Base-by-base conservation (phyloP, 2,113 vertebrate species). In the Arenaria interpres region DNA sequence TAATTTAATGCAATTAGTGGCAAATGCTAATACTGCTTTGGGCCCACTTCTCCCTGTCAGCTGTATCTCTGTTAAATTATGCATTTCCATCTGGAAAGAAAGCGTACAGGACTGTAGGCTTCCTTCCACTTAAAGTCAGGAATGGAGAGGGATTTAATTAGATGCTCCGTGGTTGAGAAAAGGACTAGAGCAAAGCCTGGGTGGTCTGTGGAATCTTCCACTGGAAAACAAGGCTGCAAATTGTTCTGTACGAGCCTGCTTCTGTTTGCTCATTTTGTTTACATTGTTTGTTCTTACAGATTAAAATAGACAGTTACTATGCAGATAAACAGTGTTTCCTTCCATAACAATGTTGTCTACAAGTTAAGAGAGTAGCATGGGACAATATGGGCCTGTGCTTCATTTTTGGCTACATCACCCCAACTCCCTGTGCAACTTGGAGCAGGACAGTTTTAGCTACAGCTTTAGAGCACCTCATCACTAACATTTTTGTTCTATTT, bases 11-110 rank as follows among this genome's bases (percentile, higher is more conserved):
- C 93, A 97, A 94, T 97, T 96, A 96, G 95, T 95, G 87, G 93
- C 95, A 96, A 96, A 97, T 89, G 92, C 91, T 97, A 97, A 96
- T 92, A 97, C 85, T 96, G 96, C 96, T 96, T 93, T 95, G 91
- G 89, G 96, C 96, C 89, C 95, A 96, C 95, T 98, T 96, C 92
- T 97, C 97, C 89, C 95, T 96, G 94, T 97, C 96, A 98, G 96
- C 96, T 97, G 92, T 91, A 90, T 97, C 96, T 96, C 96, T 97
- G 91, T 95, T 98, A 97, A 98, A 98, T 98, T 98, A 98, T 98
- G 97, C 95, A 97, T 98, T 98, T 98, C 97, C 96, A 98, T 97
- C 95, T 97, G 97, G 95, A 97, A 95, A 91, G 87, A 97, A 96
- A 96, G 68, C 77, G 60, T 94, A 89, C 88, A 95, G 95, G 96